Conservation (phyloP, 2,113 vertebrate genomes). For the Capricornis sumatraensis region DNA sequence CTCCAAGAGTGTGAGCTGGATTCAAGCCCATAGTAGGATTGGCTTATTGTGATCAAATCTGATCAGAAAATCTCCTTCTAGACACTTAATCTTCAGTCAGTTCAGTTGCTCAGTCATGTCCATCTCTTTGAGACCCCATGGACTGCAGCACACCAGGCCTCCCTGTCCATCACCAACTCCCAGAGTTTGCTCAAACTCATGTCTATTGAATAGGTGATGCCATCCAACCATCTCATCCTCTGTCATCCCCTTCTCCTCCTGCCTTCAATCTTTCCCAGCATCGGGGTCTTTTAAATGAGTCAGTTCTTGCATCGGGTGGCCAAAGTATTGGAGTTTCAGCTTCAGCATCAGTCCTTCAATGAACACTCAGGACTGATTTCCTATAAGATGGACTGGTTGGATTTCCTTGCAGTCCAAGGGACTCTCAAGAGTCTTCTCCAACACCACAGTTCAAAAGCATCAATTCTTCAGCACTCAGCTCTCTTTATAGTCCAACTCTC, state of each 20-base stretch:
- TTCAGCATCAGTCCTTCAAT: background rate
- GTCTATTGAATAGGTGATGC: background rate
- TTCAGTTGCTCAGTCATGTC: background rate
- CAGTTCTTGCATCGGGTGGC: background rate
- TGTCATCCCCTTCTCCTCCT: rapidly evolving
- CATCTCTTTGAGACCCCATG: background rate
- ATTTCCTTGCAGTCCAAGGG: background rate
- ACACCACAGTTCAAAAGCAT: background rate
- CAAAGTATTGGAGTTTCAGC: background rate
- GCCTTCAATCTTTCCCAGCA: background rate
- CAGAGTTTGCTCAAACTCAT: background rate
- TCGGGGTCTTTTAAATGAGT: background rate
- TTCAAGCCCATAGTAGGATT: background rate
- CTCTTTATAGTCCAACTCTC: background rate
- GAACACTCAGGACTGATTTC: background rate
- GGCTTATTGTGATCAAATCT: background rate
- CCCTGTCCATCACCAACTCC: background rate
- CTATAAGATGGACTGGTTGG: background rate
- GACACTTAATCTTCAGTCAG: background rate
- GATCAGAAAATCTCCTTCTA: background rate
- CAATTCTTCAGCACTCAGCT: background rate
- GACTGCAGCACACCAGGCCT: background rate
- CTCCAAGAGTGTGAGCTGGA: background rate
- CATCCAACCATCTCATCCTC: background rate
- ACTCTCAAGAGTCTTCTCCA: background rate